A percentile compares a stretch with the other conserved stretches of the same genome.
phyloP scores from a whole-genome alignment of 2,888 invertebrate species.

The Onthophagus sagittarius region DNA sequence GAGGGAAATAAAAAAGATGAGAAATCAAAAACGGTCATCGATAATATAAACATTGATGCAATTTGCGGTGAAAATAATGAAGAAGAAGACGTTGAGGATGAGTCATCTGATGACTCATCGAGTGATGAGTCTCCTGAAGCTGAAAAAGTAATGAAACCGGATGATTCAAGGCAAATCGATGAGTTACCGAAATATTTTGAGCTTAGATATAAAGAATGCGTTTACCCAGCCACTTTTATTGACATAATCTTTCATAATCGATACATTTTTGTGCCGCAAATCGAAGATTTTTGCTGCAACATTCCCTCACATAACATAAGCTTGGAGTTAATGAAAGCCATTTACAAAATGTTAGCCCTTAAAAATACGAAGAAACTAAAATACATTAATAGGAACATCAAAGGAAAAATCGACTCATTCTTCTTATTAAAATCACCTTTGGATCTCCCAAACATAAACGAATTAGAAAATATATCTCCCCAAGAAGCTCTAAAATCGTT shows the following conservation, averaged over 20 bases:
- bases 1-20: conserved; percentile 13
- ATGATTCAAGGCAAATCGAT: conserved; percentile 26
- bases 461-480: conserved; percentile 39
- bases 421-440: conserved; percentile 22
- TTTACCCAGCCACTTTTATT: conserved; percentile 63
- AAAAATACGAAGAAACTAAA: conserved; percentile 30
- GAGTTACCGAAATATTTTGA: conserved; percentile 62
- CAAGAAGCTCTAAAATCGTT: conserved; percentile 45
- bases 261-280: conserved; percentile 65
- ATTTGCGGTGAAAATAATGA: conserved; percentile 15
- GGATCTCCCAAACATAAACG: conserved; percentile 41
- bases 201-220: conserved; percentile 57
- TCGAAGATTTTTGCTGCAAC: conserved; percentile 61
- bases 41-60: conserved; percentile 28
- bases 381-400: conserved; percentile 39
- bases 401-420: conserved; percentile 30
- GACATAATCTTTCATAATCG: conserved; percentile 63
- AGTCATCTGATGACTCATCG: conserved; percentile 15
- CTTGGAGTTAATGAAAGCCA: conserved; percentile 59
- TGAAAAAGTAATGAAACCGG: conserved; percentile 22
- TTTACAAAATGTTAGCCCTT: conserved; percentile 48
- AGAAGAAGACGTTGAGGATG: conserved; percentile 15
- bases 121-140: conserved; percentile 11
- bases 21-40: conserved; percentile 23
- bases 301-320: conserved; percentile 59